Base-by-base conservation (phyloP, 2,888 invertebrate species). In the Salticus scenicus region DNA sequence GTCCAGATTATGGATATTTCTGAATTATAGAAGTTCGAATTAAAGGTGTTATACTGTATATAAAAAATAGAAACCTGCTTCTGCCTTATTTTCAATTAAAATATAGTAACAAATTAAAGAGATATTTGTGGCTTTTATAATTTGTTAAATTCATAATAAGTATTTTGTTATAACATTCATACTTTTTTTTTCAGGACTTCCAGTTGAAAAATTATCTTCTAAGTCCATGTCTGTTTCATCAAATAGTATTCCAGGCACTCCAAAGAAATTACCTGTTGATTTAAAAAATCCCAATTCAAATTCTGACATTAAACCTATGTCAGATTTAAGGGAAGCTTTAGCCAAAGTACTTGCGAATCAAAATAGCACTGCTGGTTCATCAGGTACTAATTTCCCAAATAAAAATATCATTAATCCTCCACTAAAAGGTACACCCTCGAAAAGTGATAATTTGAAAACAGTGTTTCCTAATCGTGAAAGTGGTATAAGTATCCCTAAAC, bases 371-470 rank as follows among this genome's bases (percentile, higher is more conserved):
- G 64, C 77, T 33, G 27, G 67, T n/a, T 42, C 63, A 41, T 74
- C 84, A 84, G 84, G 84, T 84, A 84, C 73, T 69, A 69, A 41
- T 78, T 84, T 77, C 74, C 78, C 67, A 64, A 69, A 57, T 84
- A 84, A 83, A 75, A 51, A 14, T 70, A 63, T 69, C 42, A 81
- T 64, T 75, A 81, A 70, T 64, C 74, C 75, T 24, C 27, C 57
- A 5, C 57, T 57, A 24, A 57, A 57, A 17, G 10, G n/a, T 10
- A 47, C 30, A 30, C 76, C n/a, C n/a, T 75, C 66, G 28, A 71
- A 67, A 47, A 64, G 63, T 47, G 66, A 30, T 10, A 31, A 30
- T 66, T n/a, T 33, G 8, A 67, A 47, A 80, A n/a, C 66, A 28
- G 24, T 37, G 28, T 41, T 71, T 70, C 70, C 33, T 41, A 1